Evolutionary conservation across 1,140 invertebrate genomes (phyloP).

Genomic region (Contarinia nasturtii): DNA sequence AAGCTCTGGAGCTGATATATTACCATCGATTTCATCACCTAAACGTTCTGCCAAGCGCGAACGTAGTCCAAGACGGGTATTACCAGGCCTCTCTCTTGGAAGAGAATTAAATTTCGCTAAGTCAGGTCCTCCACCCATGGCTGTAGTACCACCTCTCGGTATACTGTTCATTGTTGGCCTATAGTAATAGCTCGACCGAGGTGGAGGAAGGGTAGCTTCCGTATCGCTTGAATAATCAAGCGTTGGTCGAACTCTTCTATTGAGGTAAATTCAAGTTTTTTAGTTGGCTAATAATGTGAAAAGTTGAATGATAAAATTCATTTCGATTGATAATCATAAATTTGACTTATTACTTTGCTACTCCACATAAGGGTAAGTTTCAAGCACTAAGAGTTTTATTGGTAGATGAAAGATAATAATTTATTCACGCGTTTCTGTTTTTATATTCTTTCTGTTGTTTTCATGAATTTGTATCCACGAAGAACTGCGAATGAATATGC

Average conservation of each 20-base stretch:
- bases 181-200: conserved; percentile 55
- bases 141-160: conserved; percentile 27
- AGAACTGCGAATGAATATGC: no score
- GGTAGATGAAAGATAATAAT: no score
- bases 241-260: conserved; percentile 47
- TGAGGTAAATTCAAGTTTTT: conserved; percentile 28
- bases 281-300: no score
- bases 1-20: conserved; percentile 62
- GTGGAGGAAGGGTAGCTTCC: conserved; percentile 63
- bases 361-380: no score
- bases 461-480: no score
- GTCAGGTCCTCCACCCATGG: conserved; percentile 15
- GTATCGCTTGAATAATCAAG: conserved; percentile 87
- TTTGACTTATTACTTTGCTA: no score
- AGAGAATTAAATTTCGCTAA: conserved; percentile 48
- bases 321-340: no score
- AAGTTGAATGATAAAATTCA: not conserved
- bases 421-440: no score
- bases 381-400: no score
- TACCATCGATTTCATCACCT: conserved; percentile 63
- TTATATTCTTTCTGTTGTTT: no score
- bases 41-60: conserved; percentile 22
- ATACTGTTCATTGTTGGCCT: conserved; percentile 27
- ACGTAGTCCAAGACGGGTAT: conserved; percentile 20
- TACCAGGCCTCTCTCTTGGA: conserved; percentile 48